These are phyloP conservation scores for Sclerurus mexicanus DNA, from an alignment of 2,113 vertebrate genomes.

Conservation along the genomic window DNA sequence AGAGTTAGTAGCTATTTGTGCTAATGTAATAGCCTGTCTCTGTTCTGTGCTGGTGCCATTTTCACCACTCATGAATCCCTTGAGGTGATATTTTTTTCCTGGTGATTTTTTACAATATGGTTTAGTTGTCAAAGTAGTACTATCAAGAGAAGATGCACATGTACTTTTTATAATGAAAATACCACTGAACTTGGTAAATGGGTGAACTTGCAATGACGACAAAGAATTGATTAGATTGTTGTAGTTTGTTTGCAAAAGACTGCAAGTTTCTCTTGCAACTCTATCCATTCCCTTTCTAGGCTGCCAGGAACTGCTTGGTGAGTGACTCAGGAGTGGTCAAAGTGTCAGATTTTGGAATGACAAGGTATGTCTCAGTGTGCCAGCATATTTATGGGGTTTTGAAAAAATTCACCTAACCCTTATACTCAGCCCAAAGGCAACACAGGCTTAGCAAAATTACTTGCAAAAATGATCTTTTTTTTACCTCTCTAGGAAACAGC, in stretches of 20 bases:
- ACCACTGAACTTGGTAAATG: not conserved
- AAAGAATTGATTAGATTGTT: not conserved
- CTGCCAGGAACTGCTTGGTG: slow-evolving; percentile 93
- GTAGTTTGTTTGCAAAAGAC: not conserved
- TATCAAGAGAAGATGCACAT: not conserved
- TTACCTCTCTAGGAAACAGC: not conserved
- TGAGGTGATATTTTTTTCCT: not conserved
- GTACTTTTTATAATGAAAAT: not conserved
- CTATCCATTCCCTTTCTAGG: slow-evolving; percentile 69
- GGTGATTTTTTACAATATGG: not conserved
- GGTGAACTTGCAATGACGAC: not conserved
- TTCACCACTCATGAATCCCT: not conserved
- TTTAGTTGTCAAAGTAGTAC: not conserved
- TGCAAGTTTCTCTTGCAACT: not conserved
- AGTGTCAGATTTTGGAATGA: slow-evolving; percentile 95
- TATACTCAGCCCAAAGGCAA: not conserved
- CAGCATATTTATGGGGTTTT: not conserved
- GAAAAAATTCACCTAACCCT: not conserved
- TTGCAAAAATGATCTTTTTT: not conserved
- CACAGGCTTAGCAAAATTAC: not conserved
- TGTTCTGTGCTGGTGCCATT: not conserved
- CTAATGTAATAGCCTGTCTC: not conserved
- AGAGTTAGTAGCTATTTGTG: not conserved
- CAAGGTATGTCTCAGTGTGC: slow-evolving; percentile 78
- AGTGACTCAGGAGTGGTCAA: slow-evolving; percentile 87